Conservation (phyloP, 1,140 invertebrate genomes). For the Radopholus similis region DNA sequence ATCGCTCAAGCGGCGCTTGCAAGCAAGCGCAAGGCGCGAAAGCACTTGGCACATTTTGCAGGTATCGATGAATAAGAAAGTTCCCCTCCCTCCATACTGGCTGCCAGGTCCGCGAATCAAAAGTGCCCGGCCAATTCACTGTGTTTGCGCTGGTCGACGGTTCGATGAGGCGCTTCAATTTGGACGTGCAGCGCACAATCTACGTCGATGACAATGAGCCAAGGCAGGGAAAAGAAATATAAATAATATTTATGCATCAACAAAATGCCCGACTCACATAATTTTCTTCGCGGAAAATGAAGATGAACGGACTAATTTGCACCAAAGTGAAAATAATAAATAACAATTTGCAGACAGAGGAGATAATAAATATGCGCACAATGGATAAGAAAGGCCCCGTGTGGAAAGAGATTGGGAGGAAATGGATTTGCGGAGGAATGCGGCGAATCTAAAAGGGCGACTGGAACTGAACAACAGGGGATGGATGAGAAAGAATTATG, state of each 20-base stretch:
- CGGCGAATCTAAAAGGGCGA: background rate
- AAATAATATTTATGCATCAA: too few species aligned
- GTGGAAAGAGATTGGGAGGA: background rate
- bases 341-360: too few species aligned
- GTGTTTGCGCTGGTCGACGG: slow-evolving; percentile 83
- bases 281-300: too few species aligned
- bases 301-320: too few species aligned
- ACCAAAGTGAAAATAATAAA: background rate
- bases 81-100: background rate
- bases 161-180: slow-evolving; percentile 65
- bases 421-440: too few species aligned
- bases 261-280: too few species aligned
- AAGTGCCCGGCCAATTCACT: slow-evolving; percentile 76
- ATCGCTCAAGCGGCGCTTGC: slow-evolving; percentile 1
- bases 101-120: slow-evolving; percentile 66
- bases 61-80: slow-evolving; percentile 13
- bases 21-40: slow-evolving; percentile 4
- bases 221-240: slow-evolving; percentile 57
- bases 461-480: background rate
- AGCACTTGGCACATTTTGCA: slow-evolving; percentile 31
- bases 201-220: slow-evolving; percentile 83
- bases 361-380: too few species aligned
- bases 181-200: slow-evolving; percentile 75
- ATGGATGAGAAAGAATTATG: background rate
- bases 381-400: background rate